Percentiles rank a stretch among this genome's conserved stretches.
These are phyloP conservation scores for Gambusia holbrooki DNA, from an alignment of 2,113 vertebrate species.

Conservation along the genomic window DNA sequence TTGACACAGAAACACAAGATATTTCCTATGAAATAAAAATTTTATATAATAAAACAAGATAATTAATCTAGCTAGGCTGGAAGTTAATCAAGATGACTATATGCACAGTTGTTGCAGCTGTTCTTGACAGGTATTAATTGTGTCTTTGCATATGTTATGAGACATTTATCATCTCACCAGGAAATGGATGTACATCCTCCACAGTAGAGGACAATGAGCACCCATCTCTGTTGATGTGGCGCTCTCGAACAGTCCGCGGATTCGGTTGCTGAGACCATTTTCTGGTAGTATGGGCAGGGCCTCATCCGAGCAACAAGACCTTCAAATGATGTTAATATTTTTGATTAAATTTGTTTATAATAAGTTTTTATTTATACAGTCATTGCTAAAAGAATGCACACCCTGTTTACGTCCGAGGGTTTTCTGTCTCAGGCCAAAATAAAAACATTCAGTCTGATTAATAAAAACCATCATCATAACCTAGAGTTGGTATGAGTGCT, in stretches of 20 bases:
- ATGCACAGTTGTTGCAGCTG: too few relatives aligned
- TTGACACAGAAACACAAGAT: slow-evolving; percentile 11
- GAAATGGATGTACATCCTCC: slow-evolving; percentile 94
- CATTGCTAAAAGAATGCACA: not conserved
- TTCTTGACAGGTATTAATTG: too few relatives aligned
- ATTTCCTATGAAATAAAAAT: not conserved
- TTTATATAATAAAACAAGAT: not conserved
- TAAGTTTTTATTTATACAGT: not conserved
- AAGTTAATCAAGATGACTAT: too few relatives aligned
- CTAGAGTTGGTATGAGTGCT: not conserved
- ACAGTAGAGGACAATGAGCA: slow-evolving; percentile 88
- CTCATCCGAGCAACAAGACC: slow-evolving; percentile 78
- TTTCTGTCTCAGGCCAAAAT: not conserved
- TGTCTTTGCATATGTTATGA: not conserved
- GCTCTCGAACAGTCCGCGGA: slow-evolving; percentile 88
- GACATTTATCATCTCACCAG: slow-evolving; percentile 80
- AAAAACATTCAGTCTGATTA: not conserved
- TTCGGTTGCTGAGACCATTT: slow-evolving; percentile 90
- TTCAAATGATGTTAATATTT: slow-evolving; percentile 52
- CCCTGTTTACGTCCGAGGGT: too few relatives aligned
- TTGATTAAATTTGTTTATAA: not conserved
- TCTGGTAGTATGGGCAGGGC: slow-evolving; percentile 86
- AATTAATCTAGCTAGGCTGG: too few relatives aligned
- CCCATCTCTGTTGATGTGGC: slow-evolving; percentile 83
- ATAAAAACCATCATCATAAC: not conserved